phyloP scores from a whole-genome alignment of 2,888 invertebrate genomes.

The Pediacus dermestoides region DNA sequence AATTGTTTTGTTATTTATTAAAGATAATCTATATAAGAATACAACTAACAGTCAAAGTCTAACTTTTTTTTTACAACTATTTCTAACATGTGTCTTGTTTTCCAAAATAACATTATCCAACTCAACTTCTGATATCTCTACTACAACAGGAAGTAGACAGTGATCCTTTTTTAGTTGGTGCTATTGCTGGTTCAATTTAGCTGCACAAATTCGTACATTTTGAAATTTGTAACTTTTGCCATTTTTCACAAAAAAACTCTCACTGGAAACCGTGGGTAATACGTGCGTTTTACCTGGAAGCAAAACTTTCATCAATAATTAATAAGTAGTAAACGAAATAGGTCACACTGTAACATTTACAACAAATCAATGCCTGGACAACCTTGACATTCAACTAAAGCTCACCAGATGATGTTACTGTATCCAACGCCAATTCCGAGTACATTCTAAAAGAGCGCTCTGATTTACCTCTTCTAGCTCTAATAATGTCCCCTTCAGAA shows the following conservation, averaged over 20 bases:
- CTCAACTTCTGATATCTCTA: background rate
- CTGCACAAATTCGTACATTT: background rate
- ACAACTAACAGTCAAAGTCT: background rate
- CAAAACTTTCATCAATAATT: background rate
- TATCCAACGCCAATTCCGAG: slow-evolving; percentile 9
- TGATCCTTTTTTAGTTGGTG: background rate
- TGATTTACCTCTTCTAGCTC: slow-evolving; percentile 13
- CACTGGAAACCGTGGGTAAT: background rate
- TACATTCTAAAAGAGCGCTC: slow-evolving; percentile 2
- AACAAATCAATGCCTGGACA: too few species aligned
- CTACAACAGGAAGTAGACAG: too few species aligned
- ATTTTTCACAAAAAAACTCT: slow-evolving; percentile 9
- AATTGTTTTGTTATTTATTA: background rate
- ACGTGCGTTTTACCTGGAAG: background rate
- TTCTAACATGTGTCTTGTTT: slow-evolving; percentile 1
- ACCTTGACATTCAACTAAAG: slow-evolving; percentile 2
- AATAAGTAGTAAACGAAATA: background rate
- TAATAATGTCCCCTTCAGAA: slow-evolving; percentile 23
- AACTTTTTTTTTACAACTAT: background rate
- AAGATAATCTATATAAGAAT: background rate
- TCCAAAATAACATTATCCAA: slow-evolving; percentile 1
- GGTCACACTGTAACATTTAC: slow-evolving; percentile 4
- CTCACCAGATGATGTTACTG: too few species aligned
- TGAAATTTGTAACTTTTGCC: slow-evolving; percentile 5
- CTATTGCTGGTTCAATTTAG: too few species aligned